Evolutionary conservation across 92 coral and sea anemone species (phyloP), one percentile per base, ranked within the genome.

Genomic region (Epizoanthus scotinus): DNA sequence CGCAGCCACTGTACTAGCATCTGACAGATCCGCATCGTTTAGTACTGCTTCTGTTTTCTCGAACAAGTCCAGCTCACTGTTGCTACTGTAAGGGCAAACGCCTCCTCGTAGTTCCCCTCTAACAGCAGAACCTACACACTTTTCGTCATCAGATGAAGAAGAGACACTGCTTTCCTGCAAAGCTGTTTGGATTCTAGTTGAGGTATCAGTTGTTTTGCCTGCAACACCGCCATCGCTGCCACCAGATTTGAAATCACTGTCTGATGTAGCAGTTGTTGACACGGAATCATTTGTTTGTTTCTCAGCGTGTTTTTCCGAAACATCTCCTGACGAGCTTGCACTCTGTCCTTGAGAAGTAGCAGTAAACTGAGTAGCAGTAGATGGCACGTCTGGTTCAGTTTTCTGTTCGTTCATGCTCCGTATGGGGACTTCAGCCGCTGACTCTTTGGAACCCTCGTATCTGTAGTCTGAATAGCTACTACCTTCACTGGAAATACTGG

Each of bases 401-500:
- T 34, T 53, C 17, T 58, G 68, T 57, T 59, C 34, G 5, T 25
- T 49, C 13, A 21, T 18, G 54, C 7, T 21, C 2, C 22, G 38
- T 49, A 73, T 5, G 14, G 55, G 68, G 15, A 26, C 67, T 1
- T 59, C 38, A 12, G 49, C 12, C 14, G 18, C 25, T 9, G 57
- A 22, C 9, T 59, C 55, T n/a, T 59, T 34, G 2, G 67, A 59
- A 17, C 22, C 67, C 55, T 58, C 66, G 68, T 73, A 57, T 34
- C 38, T 73, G 20, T 19, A 73, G 66, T 73, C 79, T 21, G 66
- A 73, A 21, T 21, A 58, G 44, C 13, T n/a, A 68, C 81, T 75
- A 24, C 68, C 81, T 12, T 75, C 81, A 75, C 81, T 75, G 38
- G 81, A 75, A 75, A 75, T 19, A n/a, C 81, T 75, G 24, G 81